Evolutionary conservation across 2,888 invertebrate genomes (phyloP).

Genomic region (Drosophila prostipennis): DNA sequence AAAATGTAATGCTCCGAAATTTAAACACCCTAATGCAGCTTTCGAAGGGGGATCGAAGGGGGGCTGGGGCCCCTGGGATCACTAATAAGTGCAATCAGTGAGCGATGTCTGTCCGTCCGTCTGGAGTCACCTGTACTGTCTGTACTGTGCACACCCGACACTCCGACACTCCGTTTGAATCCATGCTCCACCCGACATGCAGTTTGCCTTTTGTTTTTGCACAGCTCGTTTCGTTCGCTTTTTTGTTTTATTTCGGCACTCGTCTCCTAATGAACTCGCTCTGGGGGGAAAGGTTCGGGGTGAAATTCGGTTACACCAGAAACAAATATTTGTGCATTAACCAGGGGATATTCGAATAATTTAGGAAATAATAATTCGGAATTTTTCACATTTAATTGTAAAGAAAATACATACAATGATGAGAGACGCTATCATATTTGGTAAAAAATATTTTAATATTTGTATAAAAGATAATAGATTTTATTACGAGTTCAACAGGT

Average conservation of each 20-base stretch:
- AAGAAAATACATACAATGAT: too few relatives aligned
- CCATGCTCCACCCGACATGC: slow-evolving; percentile 13
- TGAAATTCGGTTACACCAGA: neutral
- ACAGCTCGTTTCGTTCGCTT: slow-evolving; percentile 35
- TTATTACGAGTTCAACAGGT: too few relatives aligned
- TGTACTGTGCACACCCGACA: slow-evolving; percentile 13
- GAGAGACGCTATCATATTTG: too few relatives aligned
- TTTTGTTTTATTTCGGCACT: slow-evolving; percentile 54
- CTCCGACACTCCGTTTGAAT: slow-evolving; percentile 18
- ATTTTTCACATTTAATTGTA: too few relatives aligned
- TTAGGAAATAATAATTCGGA: too few relatives aligned
- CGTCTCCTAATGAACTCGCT: slow-evolving; percentile 75
- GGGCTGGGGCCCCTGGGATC: too few relatives aligned
- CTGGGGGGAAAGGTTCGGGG: slow-evolving; percentile 17
- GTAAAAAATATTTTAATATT: too few relatives aligned
- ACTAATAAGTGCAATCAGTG: slow-evolving; percentile 78
- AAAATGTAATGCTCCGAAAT: slow-evolving; percentile 81
- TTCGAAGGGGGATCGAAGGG: neutral
- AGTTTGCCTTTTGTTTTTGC: slow-evolving; percentile 52
- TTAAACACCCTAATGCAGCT: slow-evolving; percentile 61
- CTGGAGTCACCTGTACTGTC: slow-evolving; percentile 14
- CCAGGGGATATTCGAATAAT: neutral
- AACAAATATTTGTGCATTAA: neutral
- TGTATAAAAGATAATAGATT: too few relatives aligned
- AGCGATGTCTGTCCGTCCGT: slow-evolving; percentile 15